Base-by-base conservation (phyloP, 2,888 invertebrate genomes). In the Pseudeuparius sepicola region DNA sequence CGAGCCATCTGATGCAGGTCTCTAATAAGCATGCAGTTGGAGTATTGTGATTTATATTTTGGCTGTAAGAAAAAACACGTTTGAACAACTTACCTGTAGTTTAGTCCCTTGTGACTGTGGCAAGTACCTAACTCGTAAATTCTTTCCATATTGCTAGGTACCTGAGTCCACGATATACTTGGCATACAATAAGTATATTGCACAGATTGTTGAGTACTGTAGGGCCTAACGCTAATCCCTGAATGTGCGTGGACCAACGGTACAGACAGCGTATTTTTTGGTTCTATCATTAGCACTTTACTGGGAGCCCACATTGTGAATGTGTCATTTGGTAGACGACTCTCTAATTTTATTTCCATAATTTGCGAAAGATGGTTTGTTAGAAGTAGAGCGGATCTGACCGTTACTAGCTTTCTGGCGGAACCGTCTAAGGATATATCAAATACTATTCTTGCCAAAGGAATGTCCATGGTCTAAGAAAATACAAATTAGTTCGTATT, bases 341-440 rank as follows among this genome's bases (percentile, higher is more conserved):
- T 75, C 41, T 80, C 78, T 54, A 88, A 65, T 53, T 77, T 79
- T 1, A 88, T 58, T 45, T 82, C 76, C 7, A 92, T 70, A 0
- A 74, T 59, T 48, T 82, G 78, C 32, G 78, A 73, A 48, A 92
- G 64, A 48, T 71, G 69, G 63, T 96, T 96, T 34, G 73, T 63
- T 2, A 94, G 66, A 48, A 79, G 75, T 42, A 97, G 67, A 15
- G 93, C 89, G 5, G 96, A 96, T 40, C 94, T 75, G 10, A 97
- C 82, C 5, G 88, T 86, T 33, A 94, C 83, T 48, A 96, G 66
- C 63, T 97, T 97, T 50, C 88, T 78, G 1, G 96, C 96, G 2
- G 90, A 89, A 0, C 93, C 93, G 60, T 93, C 90, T 43, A 94
- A 66, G 1, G 83, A 78, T 11, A 98, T 88, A 46, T 87, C 86